Base-by-base conservation (phyloP, 2,888 invertebrate species). In the Ophioninae sp. region DNA sequence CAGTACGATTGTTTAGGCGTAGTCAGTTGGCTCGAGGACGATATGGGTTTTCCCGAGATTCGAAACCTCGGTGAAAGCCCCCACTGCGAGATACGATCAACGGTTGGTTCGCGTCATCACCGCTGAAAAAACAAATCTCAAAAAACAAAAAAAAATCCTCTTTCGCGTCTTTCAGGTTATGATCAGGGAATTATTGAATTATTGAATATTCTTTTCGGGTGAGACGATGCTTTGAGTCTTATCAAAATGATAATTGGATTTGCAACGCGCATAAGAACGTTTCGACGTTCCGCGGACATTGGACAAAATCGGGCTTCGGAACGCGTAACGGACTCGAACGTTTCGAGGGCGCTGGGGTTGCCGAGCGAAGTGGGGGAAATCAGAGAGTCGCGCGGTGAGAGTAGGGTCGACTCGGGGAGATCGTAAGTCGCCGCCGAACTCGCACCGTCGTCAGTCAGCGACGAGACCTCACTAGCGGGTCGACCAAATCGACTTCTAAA, bases 41-140 rank as follows among this genome's bases (percentile, higher is more conserved):
- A 86, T 30, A 30, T 88, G 89, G 89, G 89, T 89, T 89, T 89
- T 89, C 74, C 88, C 89, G 85, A 83, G 64, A 74, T 67, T 76
- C 76, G 64, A 72, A 72, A 30, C 63, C 30, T 63, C 67, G 67
- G 23, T 51, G 67, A 17, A 51, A 51, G 17, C 59, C 68, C 75
- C 81, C 65, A 44, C 64, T 69, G 10, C 22, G 22, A 51, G 71
- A 58, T 56, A 51, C 78, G 17, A 41, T 63, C 39, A 39, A 39
- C 23, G 58, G 58, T 39, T n/a, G 17, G 56, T 41, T 13, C 44
- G 10, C 23, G 17, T 56, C 51, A 9, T 44, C 44, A 20, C 23
- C 17, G 61, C 22, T 68, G 23, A 37, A 67, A 67, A 20, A n/a
- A n/a, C n/a, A n/a, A n/a, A n/a, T n/a, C n/a, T n/a, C n/a, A n/a